These are phyloP conservation scores for Zaprionus taronus DNA, from an alignment of 1,140 invertebrate species.

Conservation along the genomic window DNA sequence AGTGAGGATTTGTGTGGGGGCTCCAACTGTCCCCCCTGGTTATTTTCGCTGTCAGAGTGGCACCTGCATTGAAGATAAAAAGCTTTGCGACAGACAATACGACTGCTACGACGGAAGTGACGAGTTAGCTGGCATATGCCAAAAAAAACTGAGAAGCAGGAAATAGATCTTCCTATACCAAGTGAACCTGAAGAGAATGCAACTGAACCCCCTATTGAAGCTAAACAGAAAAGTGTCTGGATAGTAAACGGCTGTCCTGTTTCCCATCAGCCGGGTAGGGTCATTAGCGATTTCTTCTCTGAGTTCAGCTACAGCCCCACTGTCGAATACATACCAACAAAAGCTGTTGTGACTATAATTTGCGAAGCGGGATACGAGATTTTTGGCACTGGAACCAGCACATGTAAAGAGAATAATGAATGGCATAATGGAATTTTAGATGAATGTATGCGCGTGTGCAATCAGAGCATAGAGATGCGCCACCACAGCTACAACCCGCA, in stretches of 20 bases:
- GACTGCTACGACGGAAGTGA: constrained; percentile 90
- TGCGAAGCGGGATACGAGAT: constrained; percentile 17
- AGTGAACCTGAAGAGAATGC: not conserved
- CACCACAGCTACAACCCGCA: not conserved
- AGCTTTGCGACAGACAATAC: constrained; percentile 85
- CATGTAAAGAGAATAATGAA: constrained; percentile 2
- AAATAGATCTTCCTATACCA: too few species aligned
- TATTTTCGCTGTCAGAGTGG: constrained; percentile 86
- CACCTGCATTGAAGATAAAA: constrained; percentile 85
- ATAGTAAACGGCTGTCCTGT: not conserved
- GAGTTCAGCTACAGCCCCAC: not conserved
- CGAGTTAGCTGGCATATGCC: constrained; percentile 84
- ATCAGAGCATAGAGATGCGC: not conserved
- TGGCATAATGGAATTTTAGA: constrained; percentile 7
- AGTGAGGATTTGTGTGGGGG: constrained; percentile 46
- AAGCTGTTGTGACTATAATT: constrained; percentile 4
- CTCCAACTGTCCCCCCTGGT: constrained; percentile 75
- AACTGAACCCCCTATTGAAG: not conserved
- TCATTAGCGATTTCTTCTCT: not conserved
- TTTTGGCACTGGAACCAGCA: not conserved
- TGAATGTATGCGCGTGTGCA: constrained; percentile 1
- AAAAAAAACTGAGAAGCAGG: too few species aligned
- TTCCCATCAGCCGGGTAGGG: not conserved
- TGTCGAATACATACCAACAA: constrained; percentile 1
- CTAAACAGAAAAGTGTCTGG: not conserved